A percentile compares a stretch with the other conserved stretches of the same genome.
Evolutionary conservation across 2,113 vertebrate genomes (phyloP).

Genomic region (Macrotus californicus): DNA sequence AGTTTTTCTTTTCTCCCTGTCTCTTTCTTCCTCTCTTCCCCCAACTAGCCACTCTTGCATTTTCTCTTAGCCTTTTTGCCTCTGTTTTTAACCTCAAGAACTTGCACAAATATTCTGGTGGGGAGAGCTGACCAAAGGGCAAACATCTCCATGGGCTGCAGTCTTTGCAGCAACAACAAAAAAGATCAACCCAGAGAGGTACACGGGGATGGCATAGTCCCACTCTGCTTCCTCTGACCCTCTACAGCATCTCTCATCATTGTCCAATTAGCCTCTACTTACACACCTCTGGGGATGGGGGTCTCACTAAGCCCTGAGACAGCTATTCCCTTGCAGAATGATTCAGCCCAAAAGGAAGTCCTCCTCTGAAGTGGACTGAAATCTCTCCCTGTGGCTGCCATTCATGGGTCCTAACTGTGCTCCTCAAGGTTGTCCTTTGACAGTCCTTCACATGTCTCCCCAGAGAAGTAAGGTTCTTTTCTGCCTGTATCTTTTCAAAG

Average conservation of each 20-base stretch:
- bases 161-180: not conserved
- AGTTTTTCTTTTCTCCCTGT: not conserved
- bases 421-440: not conserved
- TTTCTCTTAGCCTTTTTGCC: constrained; percentile 4
- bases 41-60: not conserved
- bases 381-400: not conserved
- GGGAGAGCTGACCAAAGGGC: not conserved
- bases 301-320: not conserved
- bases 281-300: not conserved
- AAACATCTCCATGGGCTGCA: not conserved
- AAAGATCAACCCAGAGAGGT: not conserved
- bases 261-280: not conserved
- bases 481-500: not conserved
- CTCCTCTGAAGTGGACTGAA: not conserved
- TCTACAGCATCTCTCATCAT: not conserved
- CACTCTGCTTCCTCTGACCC: not conserved
- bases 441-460: not conserved
- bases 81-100: not conserved
- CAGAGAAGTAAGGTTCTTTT: not conserved
- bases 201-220: not conserved
- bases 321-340: not conserved
- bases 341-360: not conserved
- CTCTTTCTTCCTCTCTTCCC: not conserved
- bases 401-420: not conserved
- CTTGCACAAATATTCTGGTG: not conserved